Evolutionary conservation across 30 jellyfish, hydroid and myxozoan genomes (phyloP).

Genomic region (Catostylus mosaicus): DNA sequence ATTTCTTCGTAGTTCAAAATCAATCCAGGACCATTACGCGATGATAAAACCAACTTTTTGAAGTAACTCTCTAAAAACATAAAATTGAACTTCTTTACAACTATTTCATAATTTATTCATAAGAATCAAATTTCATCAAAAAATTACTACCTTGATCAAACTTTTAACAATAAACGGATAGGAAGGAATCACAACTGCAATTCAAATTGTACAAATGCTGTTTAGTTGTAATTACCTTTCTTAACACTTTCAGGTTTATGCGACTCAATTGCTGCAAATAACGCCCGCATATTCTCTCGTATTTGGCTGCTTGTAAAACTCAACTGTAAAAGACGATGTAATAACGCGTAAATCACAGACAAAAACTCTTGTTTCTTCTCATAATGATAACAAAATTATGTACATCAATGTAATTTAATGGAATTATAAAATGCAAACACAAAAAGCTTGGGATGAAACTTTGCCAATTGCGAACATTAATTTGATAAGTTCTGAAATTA

Average conservation of each 20-base stretch:
- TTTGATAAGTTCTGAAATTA: too few species aligned
- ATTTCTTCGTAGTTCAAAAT: constrained; percentile 31
- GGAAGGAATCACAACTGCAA: background rate
- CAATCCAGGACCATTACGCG: constrained; percentile 64
- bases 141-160: too few species aligned
- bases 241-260: constrained; percentile 52
- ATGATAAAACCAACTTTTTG: constrained; percentile 44
- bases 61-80: constrained; percentile 33
- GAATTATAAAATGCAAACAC: too few species aligned
- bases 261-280: constrained; percentile 55
- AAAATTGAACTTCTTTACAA: too few species aligned
- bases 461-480: too few species aligned
- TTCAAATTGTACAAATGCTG: background rate
- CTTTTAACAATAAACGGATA: too few species aligned
- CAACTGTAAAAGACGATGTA: constrained; percentile 48
- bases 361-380: too few species aligned
- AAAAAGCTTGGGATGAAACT: too few species aligned
- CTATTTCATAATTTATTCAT: too few species aligned
- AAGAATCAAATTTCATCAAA: too few species aligned
- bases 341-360: constrained; percentile 32
- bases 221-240: constrained; percentile 14
- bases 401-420: too few species aligned
- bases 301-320: constrained; percentile 58
- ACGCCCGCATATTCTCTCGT: constrained; percentile 60
- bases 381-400: too few species aligned